Base-by-base conservation (phyloP, 1,140 invertebrate genomes). In the Bombus breviceps region DNA sequence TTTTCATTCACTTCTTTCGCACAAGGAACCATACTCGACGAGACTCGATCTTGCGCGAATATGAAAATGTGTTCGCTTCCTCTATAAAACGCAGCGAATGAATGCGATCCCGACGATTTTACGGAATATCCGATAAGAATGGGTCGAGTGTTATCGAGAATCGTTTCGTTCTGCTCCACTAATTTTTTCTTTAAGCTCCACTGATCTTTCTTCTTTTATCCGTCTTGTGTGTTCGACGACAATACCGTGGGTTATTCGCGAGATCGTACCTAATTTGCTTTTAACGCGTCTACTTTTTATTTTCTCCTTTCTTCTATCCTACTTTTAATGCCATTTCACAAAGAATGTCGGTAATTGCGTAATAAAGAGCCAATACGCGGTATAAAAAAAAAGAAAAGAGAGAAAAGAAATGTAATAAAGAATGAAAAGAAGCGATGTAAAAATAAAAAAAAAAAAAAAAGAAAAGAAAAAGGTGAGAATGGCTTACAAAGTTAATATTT, bases 381-480 rank as follows among this genome's bases (percentile, higher is more conserved):
- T 39, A 25, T 28, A 39, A 25, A 39, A 15, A 85, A 89, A 34
- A 87, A 86, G 69, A 78, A 86, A 39, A 34, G 6, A 68, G 86
- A 83, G 43, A 81, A 72, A 85, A 83, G 73, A 74, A 72, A 88
- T 80, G 22, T 15, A 43, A 37, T 72, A 81, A 73, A 39, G n/a
- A 34, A 28, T 82, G 47, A 53, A 83, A 41, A 71, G 28, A 77
- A 64, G 47, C 34, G 28, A 62, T 59, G 22, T 32, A 75, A 32
- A 13, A 18, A 18, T 32, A 53, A 25, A 64, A 15, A 32, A 32
- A 15, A 86, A 88, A 62, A 87, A 88, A 62, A 73, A 90, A 79
- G 47, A 79, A 81, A 75, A 82, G 68, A 89, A 88, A 88, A 94
- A 95, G 94, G 94, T 95, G 94, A 95, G 94, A 94, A 93, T 92